Evolutionary conservation across 2,113 vertebrate species (phyloP), one percentile per base, ranked within the genome.

Genomic region (Pangasianodon hypophthalmus): DNA sequence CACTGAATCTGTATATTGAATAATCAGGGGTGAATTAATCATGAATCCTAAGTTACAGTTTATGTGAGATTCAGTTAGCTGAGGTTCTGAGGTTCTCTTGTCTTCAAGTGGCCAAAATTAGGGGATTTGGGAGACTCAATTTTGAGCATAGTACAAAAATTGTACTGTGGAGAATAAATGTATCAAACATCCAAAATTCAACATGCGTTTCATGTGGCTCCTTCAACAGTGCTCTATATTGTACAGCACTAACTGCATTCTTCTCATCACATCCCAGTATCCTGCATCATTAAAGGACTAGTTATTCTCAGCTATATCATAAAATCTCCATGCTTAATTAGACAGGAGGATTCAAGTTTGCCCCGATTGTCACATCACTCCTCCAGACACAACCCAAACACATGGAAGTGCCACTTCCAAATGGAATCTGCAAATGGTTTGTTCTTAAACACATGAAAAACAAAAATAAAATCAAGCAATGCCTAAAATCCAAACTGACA

Each of bases 291-390:
- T 67, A 19, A 56, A 62, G 21, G 14, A 84, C 54, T 44, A 29
- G 67, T 62, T 73, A 52, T 71, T 84, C 29, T 73, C 52, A 5
- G 2, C 11, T 80, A 69, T 24, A 48, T 77, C 37, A 89, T 87
- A 26, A 84, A 77, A 26, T 82, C 81, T 77, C 85, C 56, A 71
- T 87, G 58, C 82, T 82, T 56, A 67, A 60, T 52, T 50, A 24
- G 19, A 88, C 48, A 56, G 37, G 58, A 85, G 84, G 89, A 92
- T 79, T 88, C 37, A 41, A 82, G 84, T 75, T 87, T 89, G 84
- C 87, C 90, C 71, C 80, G 90, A 92, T 91, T 91, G 92, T 91
- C 90, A 83, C 73, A 86, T 84, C 75, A 90, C 77, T 89, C 67
- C 46, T 2, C 19, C 26, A 85, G 62, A 64, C 62, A 50, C 84